A percentile compares a stretch with the other conserved stretches of the same genome.
Conservation (phyloP, 2,113 vertebrate genomes). For the Ochotona curzoniae region DNA sequence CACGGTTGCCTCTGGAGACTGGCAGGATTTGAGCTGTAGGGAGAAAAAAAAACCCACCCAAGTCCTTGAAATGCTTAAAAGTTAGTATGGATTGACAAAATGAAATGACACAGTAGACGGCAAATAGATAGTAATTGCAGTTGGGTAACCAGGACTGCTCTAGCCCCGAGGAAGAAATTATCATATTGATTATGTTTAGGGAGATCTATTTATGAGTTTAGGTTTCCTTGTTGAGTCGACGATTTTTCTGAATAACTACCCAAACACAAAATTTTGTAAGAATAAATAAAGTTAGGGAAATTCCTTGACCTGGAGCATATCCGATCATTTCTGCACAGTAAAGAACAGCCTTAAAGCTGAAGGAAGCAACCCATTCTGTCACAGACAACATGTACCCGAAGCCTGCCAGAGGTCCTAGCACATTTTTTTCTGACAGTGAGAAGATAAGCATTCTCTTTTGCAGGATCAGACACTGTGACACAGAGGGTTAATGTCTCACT, state of each 20-base stretch:
- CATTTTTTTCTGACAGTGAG: background rate
- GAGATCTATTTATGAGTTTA: conserved; percentile 55
- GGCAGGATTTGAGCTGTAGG: conserved; percentile 38
- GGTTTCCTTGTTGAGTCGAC: conserved; percentile 37
- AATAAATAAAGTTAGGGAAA: conserved; percentile 47
- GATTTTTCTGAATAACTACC: conserved; percentile 26
- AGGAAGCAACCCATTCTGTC: background rate
- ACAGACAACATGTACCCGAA: background rate
- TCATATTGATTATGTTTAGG: conserved; percentile 51
- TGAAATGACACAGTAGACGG: background rate
- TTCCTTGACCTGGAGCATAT: background rate
- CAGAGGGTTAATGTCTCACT: too few species aligned
- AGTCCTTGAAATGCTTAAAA: conserved; percentile 44
- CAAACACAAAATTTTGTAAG: conserved; percentile 52
- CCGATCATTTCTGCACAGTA: background rate
- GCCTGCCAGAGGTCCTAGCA: background rate
- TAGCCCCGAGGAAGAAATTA: conserved; percentile 47
- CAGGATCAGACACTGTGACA: too few species aligned
- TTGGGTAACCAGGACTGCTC: background rate
- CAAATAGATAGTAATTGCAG: conserved; percentile 4
- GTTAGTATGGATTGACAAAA: conserved; percentile 48
- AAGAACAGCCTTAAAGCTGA: background rate
- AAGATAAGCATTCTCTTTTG: background rate
- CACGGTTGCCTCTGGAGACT: conserved; percentile 29
- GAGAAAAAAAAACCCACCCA: background rate